Evolutionary conservation across 2,888 invertebrate species (phyloP), one percentile per base, ranked within the genome.

Genomic region (Steromphala cineraria): DNA sequence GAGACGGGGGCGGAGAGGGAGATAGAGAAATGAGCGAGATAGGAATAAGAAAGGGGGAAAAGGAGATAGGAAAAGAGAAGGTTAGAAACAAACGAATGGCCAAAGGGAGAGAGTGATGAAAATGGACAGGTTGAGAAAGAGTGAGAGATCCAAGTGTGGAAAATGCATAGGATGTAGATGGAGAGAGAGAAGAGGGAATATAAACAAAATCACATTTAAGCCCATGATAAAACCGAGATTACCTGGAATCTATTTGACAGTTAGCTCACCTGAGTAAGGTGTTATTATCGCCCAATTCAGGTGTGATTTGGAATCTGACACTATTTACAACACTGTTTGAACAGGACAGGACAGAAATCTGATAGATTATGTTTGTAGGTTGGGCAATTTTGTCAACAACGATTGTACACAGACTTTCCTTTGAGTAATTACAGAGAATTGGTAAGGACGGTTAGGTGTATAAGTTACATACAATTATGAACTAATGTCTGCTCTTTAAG

Each of bases 91-190:
- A 53, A 75, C 52, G 53, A 53, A 75, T 21, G 53, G 53, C 28
- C 52, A 75, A 19, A 75, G 75, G 53, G 75, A 52, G 52, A 75
- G 52, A 52, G 53, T 53, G 75, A 75, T 13, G 28, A 28, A 67
- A 10, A 4, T 2, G 28, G 67, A 19, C 2, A 67, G 24, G 3
- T 3, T 24, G 21, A 19, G 67, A 7, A 28, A 19, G 67, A 67
- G 67, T 24, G 21, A 67, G 21, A 67, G 67, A 67, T 19, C 36
- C 46, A 75, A 8, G 8, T 5, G 75, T 46, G 75, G 19, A 46
- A 75, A 19, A 75, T 36, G 46, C 19, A 75, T 10, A 24, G 74
- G 31, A 36, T 31, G 74, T 1, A 75, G 75, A 17, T 36, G 40
- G 40, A 31, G 75, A 75, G 75, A 17, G 75, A 10, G 46, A 46